These are phyloP conservation scores for Apodemia duryi DNA, from an alignment of 2,888 invertebrate species.

Conservation along the genomic window DNA sequence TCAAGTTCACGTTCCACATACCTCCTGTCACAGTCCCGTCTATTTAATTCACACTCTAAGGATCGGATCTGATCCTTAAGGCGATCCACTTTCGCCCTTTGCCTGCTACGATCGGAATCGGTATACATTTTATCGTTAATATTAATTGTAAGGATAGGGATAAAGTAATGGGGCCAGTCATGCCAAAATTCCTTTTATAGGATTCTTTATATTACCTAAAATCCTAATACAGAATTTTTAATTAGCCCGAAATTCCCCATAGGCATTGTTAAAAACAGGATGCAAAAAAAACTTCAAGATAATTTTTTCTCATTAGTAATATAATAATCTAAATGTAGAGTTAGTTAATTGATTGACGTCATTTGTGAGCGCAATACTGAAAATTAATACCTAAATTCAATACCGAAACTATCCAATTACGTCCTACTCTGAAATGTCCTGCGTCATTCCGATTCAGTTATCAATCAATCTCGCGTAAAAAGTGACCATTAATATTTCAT, in stretches of 20 bases:
- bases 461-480: no score
- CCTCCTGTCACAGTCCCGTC: not conserved
- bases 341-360: no score
- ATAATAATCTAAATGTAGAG: no score
- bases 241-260: not conserved
- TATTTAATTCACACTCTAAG: constrained; percentile 12
- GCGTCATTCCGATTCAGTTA: no score
- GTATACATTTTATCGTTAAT: constrained; percentile 3
- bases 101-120: constrained; percentile 13
- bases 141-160: not conserved
- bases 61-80: constrained; percentile 13
- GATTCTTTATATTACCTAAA: constrained; percentile 16
- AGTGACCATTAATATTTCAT: no score
- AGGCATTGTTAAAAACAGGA: constrained; percentile 13
- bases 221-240: constrained; percentile 14
- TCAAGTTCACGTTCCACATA: no score
- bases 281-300: not conserved
- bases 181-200: constrained; percentile 5
- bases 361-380: no score
- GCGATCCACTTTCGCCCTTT: constrained; percentile 11
- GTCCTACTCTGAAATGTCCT: no score
- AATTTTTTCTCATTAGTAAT: no score
- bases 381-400: no score
- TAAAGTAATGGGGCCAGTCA: not conserved
- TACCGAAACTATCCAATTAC: no score